phyloP scores from a whole-genome alignment of 2,113 vertebrate genomes.

The Dipodomys spectabilis region DNA sequence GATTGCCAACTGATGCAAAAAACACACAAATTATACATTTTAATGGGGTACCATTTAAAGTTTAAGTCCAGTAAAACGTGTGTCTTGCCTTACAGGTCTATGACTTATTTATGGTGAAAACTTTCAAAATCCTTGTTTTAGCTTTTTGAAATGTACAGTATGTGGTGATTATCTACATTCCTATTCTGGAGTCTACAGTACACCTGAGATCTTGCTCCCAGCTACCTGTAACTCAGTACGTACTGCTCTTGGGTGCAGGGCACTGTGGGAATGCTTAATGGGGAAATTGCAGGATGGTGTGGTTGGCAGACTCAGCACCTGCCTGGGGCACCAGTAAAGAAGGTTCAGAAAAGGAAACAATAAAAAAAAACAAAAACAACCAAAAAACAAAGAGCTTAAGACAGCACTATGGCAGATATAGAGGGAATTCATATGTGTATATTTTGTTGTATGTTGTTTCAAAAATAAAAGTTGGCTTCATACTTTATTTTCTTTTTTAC shows the following conservation, averaged over 20 bases:
- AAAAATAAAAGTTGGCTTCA: slow-evolving; percentile 20
- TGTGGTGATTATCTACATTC: background rate
- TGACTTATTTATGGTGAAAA: background rate
- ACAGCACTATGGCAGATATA: background rate
- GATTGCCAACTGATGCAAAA: background rate
- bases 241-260: background rate
- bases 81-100: background rate
- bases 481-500: background rate
- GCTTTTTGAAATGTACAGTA: background rate
- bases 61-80: background rate
- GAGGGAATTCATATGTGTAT: background rate
- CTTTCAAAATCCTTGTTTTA: background rate
- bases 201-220: background rate
- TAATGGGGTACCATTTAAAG: background rate
- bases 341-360: background rate
- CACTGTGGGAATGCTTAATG: background rate
- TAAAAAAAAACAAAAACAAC: background rate
- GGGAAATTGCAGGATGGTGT: background rate
- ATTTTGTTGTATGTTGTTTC: background rate
- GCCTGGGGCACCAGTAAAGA: background rate
- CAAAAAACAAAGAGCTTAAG: background rate
- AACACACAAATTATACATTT: background rate
- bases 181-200: background rate
- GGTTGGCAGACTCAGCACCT: background rate
- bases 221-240: background rate